Conservation (phyloP, 2,113 vertebrate species). For the Neolamprologus falcicula region DNA sequence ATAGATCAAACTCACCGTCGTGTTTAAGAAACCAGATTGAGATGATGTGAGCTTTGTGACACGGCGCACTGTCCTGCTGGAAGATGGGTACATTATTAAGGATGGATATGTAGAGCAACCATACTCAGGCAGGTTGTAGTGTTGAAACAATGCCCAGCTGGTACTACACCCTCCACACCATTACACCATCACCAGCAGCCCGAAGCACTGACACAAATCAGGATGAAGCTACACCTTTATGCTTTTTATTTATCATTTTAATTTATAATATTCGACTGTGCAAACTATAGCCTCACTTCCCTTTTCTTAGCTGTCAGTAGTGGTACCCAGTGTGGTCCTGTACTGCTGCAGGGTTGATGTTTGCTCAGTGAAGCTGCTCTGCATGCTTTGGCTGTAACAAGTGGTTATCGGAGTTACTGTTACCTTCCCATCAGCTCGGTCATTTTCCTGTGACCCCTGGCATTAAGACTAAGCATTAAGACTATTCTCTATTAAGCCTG, state of each 20-base stretch:
- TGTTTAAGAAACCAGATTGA: background rate
- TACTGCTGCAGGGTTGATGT: background rate
- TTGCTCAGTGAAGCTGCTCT: background rate
- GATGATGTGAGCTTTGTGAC: background rate
- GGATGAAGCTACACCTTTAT: rapidly evolving
- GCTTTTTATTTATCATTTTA: background rate
- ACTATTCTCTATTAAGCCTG: background rate
- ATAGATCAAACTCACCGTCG: rapidly evolving
- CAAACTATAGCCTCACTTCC: background rate
- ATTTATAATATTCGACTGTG: background rate
- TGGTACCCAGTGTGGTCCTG: background rate
- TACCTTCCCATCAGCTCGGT: background rate
- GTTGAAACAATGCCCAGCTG: background rate
- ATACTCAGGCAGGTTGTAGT: background rate
- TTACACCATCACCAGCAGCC: rapidly evolving
- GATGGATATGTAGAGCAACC: background rate
- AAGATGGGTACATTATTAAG: background rate
- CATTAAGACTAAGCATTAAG: background rate
- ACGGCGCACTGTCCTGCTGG: background rate
- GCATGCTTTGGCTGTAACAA: background rate
- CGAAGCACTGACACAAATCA: rapidly evolving
- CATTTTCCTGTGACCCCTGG: background rate
- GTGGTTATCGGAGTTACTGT: background rate
- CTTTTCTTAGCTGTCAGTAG: background rate
- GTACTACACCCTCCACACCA: rapidly evolving